Evolutionary conservation across 92 coral and sea anemone genomes (phyloP).

Genomic region (Umimayanthus chanpuru): DNA sequence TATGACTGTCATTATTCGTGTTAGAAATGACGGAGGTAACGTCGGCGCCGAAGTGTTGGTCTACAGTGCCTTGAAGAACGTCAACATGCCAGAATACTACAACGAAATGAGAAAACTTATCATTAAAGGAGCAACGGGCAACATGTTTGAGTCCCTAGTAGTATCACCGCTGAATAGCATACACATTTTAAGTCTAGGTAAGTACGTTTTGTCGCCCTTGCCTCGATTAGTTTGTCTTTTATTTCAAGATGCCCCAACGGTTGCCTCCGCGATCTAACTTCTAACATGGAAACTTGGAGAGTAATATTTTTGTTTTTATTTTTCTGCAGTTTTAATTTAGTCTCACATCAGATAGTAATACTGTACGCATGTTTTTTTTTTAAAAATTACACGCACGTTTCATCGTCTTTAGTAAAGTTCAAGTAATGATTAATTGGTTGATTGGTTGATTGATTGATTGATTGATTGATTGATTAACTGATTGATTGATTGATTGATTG

Average conservation of each 20-base stretch:
- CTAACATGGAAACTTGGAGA: too few relatives aligned
- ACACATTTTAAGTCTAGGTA: slow-evolving; percentile 5
- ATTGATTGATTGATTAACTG: too few relatives aligned
- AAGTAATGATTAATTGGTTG: background rate
- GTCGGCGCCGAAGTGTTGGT: slow-evolving; percentile 57
- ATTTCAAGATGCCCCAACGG: too few relatives aligned
- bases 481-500: background rate
- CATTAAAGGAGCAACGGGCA: slow-evolving; percentile 15
- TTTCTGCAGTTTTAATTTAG: too few relatives aligned
- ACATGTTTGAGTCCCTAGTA: background rate
- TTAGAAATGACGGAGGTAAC: slow-evolving; percentile 45
- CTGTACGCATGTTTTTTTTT: too few relatives aligned
- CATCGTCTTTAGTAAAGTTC: too few relatives aligned
- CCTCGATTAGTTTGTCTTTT: too few relatives aligned
- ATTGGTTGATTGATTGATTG: background rate
- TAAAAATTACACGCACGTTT: too few relatives aligned
- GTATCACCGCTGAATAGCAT: background rate
- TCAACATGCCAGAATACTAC: slow-evolving; percentile 52
- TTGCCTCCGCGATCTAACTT: too few relatives aligned
- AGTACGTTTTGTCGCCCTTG: background rate
- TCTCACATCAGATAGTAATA: too few relatives aligned
- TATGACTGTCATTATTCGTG: too few relatives aligned
- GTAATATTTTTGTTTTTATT: too few relatives aligned
- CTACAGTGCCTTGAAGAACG: slow-evolving; percentile 40
- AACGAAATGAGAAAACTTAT: slow-evolving; percentile 33